phyloP scores from a whole-genome alignment of 2,113 vertebrate genomes.

The Pterocles burchelli region DNA sequence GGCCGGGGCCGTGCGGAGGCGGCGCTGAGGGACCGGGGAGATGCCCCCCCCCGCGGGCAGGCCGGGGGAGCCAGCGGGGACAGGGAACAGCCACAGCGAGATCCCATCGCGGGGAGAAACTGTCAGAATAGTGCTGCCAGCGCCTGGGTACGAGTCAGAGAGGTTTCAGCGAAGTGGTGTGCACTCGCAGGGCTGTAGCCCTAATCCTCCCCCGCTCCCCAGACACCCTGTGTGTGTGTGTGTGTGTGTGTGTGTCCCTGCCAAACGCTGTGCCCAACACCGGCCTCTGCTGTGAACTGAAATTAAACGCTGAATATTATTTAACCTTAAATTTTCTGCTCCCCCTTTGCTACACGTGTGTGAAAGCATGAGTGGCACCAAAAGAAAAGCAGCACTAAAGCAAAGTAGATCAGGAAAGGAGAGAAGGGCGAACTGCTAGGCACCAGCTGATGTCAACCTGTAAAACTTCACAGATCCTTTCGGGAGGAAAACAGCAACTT shows the following conservation, averaged over 20 bases:
- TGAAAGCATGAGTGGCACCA: background rate
- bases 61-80: background rate
- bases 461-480: background rate
- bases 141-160: background rate
- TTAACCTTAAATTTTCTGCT: background rate
- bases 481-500: background rate
- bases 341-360: too few species aligned
- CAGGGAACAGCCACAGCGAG: accelerated
- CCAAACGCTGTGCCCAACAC: accelerated
- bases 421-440: background rate
- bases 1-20: background rate
- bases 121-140: background rate
- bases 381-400: background rate
- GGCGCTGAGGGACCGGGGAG: background rate
- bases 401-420: background rate
- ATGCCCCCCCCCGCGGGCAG: background rate
- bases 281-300: accelerated
- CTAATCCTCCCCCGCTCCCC: accelerated
- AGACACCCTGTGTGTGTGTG: too few species aligned
- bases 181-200: background rate
- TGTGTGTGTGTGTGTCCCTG: too few species aligned
- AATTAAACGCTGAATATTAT: background rate
- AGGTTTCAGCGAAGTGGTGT: background rate
- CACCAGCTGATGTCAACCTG: background rate
- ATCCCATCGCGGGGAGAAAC: too few species aligned